A percentile compares a stretch with the other conserved stretches of the same genome.
These are phyloP conservation scores for Bombus affinis DNA, from an alignment of 1,140 invertebrate genomes.

Conservation along the genomic window DNA sequence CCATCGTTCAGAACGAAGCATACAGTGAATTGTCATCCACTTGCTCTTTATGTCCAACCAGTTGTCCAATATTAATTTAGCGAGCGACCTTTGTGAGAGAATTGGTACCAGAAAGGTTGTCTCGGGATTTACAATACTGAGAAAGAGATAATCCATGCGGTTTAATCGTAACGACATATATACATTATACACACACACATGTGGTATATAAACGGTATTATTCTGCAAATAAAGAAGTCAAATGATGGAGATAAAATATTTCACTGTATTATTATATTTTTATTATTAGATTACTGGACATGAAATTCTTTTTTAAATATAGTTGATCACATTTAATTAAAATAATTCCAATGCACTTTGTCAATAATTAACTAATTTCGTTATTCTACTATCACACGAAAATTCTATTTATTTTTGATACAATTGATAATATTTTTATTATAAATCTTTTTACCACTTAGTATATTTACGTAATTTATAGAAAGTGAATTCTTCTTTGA, in stretches of 20 bases:
- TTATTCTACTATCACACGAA: too few relatives aligned
- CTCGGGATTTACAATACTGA: neutral
- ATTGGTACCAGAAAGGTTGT: neutral
- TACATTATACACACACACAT: neutral
- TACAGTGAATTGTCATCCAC: neutral
- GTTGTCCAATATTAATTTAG: neutral
- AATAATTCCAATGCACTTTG: too few relatives aligned
- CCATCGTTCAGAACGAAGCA: neutral
- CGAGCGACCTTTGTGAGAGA: neutral
- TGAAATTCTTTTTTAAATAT: too few relatives aligned
- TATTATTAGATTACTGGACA: too few relatives aligned
- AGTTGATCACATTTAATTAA: too few relatives aligned
- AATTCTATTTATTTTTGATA: neutral
- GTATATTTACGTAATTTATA: neutral
- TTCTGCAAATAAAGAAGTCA: neutral
- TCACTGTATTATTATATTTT: neutral
- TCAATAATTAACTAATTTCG: too few relatives aligned
- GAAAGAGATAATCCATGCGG: neutral
- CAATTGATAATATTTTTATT: neutral
- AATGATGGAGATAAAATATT: neutral
- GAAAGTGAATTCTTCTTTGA: neutral
- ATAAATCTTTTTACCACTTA: neutral
- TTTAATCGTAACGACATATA: too few relatives aligned
- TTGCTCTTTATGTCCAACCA: neutral
- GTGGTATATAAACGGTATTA: neutral